Base-by-base conservation (phyloP, 2,113 vertebrate genomes). In the Erythrocebus patas region DNA sequence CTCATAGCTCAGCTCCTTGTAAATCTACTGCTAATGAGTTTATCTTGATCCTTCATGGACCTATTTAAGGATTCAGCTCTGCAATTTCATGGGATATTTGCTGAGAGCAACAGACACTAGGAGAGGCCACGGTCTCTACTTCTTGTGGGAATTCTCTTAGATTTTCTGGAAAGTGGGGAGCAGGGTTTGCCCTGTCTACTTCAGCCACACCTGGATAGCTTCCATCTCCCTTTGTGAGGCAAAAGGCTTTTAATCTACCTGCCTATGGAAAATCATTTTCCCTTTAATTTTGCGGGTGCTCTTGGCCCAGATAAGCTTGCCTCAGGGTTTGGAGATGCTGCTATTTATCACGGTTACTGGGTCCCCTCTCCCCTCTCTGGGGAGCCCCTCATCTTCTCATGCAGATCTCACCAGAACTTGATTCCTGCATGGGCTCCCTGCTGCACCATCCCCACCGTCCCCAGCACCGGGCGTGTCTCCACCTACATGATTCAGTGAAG, bases 161-260 rank as follows among this genome's bases (percentile, higher is more conserved):
- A 1, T 27, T 40, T 61, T 13, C 50, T 32, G 23, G 0, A 6
- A 88, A 73, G 16, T 2, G 13, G 12, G 35, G 35, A 27, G 40
- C 23, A 22, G 13, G 5, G 2, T 3, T 2, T 3, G 16, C 10
- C 45, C 43, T 14, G 11, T 27, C 17, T 30, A 3, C 11, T 6
- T n/a, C 27, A 2, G 12, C 2, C 50, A 2, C 0, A 25, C 14
- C 10, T 16, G 2, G 16, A 22, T 0, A 25, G 45, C 6, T 0
- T 10, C 16, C 43, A 0, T 3, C 82, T 87, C 43, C 27, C 35
- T 8, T 8, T 0, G 11, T 22, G 75, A 61, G 17, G 0, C 1
- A 2, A 23, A 13, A 30, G 8, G 17, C n/a, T 45, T 11, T 12
- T 20, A 0, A n/a, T n/a, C 81, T 14, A 0, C 6, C 82, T 20